Evolutionary conservation across 2,797 vertebrate species (phyloP).

Genomic region (Syngnathus rostellatus): DNA sequence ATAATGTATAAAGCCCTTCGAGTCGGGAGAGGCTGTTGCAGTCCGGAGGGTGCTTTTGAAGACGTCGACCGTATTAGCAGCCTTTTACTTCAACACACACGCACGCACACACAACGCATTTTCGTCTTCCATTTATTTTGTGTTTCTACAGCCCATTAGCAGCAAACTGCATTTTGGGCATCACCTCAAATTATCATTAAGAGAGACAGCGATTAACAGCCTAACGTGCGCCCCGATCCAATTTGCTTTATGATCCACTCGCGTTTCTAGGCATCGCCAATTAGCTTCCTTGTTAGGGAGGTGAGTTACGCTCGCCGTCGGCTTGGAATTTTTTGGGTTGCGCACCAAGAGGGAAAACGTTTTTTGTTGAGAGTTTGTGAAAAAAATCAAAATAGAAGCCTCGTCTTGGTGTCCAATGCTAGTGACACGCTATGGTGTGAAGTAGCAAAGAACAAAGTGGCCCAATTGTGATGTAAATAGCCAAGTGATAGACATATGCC

Average conservation of each 20-base stretch:
- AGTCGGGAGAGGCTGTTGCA: slow-evolving; percentile 49
- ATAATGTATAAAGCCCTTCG: slow-evolving; percentile 55
- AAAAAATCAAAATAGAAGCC: no score
- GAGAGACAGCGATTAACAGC: slow-evolving; percentile 67
- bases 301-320: slow-evolving; percentile 66
- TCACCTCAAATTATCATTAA: slow-evolving; percentile 68
- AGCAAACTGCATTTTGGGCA: slow-evolving; percentile 62
- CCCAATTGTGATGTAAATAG: no score
- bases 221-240: slow-evolving; percentile 68
- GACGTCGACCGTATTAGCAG: slow-evolving; percentile 14
- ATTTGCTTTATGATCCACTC: slow-evolving; percentile 73
- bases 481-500: no score
- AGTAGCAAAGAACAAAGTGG: no score
- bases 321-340: slow-evolving; percentile 44
- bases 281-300: slow-evolving; percentile 71
- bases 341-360: slow-evolving; percentile 26
- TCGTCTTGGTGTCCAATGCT: no score
- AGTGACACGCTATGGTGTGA: no score
- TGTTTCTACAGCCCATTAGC: slow-evolving; percentile 63
- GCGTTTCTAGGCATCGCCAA: slow-evolving; percentile 67
- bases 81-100: slow-evolving; percentile 10
- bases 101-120: background rate
- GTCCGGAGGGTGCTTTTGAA: slow-evolving; percentile 35
- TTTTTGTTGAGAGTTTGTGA: background rate
- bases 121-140: slow-evolving; percentile 35